Conservation (phyloP, 1,140 invertebrate species). For the Bathynomus jamesi region DNA sequence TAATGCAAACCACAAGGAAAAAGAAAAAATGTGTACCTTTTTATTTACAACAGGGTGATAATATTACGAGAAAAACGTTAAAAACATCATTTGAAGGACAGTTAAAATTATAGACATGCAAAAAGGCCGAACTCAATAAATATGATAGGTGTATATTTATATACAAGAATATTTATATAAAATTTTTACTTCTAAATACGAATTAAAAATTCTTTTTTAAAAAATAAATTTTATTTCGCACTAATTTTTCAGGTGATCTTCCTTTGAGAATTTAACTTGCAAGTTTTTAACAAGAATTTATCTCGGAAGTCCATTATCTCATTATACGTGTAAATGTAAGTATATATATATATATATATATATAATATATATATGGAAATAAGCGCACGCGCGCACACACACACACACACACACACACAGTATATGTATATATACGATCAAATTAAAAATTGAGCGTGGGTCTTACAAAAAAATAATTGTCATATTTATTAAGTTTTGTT, state of each 20-base stretch:
- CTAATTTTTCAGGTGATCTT: too few relatives aligned
- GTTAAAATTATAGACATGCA: background rate
- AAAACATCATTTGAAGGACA: background rate
- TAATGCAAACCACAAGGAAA: background rate
- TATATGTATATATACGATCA: too few relatives aligned
- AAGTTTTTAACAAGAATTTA: background rate
- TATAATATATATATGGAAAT: background rate
- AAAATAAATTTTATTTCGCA: too few relatives aligned
- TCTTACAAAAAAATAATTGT: too few relatives aligned
- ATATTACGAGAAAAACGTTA: too few relatives aligned
- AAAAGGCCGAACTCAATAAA: background rate
- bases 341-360: background rate
- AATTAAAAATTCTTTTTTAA: background rate
- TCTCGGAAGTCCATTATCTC: background rate
- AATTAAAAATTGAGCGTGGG: too few relatives aligned
- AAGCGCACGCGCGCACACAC: background rate
- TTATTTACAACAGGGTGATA: too few relatives aligned
- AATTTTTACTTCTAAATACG: background rate
- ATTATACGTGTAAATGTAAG: background rate
- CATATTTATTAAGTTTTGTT: too few relatives aligned
- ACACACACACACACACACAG: background rate
- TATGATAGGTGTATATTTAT: background rate
- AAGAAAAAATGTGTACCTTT: too few relatives aligned
- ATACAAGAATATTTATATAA: background rate
- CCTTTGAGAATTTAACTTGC: too few relatives aligned